phyloP scores from a whole-genome alignment of 2,113 vertebrate genomes.

The Engraulis encrasicolus region DNA sequence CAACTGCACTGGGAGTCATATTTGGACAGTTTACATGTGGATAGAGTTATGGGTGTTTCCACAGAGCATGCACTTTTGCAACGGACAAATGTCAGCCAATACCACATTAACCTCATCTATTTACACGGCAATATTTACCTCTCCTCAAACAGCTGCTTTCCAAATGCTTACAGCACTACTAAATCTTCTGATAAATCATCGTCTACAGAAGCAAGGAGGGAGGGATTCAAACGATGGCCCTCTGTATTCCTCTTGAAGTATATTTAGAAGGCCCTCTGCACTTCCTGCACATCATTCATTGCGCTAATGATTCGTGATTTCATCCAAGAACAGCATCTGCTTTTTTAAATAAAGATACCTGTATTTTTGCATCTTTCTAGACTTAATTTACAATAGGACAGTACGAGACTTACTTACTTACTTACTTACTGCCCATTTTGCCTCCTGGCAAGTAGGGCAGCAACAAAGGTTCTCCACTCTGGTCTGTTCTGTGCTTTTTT shows the following conservation, averaged over 20 bases:
- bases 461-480: too few relatives aligned
- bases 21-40: background rate
- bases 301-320: constrained; percentile 21
- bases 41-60: background rate
- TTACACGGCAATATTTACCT: background rate
- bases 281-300: constrained; percentile 23
- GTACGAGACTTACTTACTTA: too few relatives aligned
- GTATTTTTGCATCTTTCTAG: too few relatives aligned
- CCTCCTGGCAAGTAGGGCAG: too few relatives aligned
- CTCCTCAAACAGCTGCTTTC: background rate
- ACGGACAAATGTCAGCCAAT: background rate
- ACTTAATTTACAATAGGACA: too few relatives aligned
- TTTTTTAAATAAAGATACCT: too few relatives aligned
- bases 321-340: too few relatives aligned
- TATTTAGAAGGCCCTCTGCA: background rate
- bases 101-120: background rate
- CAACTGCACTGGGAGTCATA: background rate
- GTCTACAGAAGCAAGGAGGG: background rate
- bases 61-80: background rate
- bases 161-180: background rate
- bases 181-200: background rate
- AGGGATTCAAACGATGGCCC: background rate
- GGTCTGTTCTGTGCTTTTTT: too few relatives aligned
- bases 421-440: too few relatives aligned
- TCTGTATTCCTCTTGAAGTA: background rate